phyloP scores from a whole-genome alignment of 2,113 vertebrate species.

The Coptodon rendalli region DNA sequence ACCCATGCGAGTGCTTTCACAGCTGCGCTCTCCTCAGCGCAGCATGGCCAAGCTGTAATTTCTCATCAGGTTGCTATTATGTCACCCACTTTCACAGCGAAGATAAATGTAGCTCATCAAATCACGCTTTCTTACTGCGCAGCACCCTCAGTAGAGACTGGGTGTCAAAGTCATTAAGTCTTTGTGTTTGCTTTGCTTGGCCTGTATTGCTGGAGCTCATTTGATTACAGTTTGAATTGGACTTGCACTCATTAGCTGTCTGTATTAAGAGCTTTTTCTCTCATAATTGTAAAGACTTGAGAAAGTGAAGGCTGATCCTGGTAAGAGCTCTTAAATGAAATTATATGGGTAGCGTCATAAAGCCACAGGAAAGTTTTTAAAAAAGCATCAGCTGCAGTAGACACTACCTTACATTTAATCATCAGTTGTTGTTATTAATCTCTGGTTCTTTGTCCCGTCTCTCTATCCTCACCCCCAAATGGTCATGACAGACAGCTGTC shows the following conservation, averaged over 20 bases:
- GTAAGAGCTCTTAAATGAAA: not conserved
- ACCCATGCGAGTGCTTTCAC: not conserved
- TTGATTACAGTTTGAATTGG: slow-evolving; percentile 2
- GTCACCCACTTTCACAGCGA: slow-evolving; percentile 20
- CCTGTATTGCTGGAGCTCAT: not conserved
- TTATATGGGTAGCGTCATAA: not conserved
- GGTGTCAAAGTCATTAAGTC: slow-evolving; percentile 10
- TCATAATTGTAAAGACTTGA: not conserved
- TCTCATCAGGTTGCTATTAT: slow-evolving; percentile 42
- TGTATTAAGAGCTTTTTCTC: not conserved
- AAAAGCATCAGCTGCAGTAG: not conserved
- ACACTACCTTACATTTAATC: not conserved
- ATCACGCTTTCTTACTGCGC: not conserved
- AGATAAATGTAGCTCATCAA: slow-evolving; percentile 47
- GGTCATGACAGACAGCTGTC: not conserved
- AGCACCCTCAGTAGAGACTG: not conserved
- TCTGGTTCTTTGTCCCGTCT: not conserved
- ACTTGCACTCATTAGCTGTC: not conserved
- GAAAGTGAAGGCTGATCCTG: not conserved
- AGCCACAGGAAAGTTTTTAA: not conserved
- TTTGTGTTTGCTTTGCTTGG: slow-evolving; percentile 9
- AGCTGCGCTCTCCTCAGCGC: slow-evolving; percentile 20
- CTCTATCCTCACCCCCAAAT: not conserved
- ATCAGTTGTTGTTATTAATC: not conserved
- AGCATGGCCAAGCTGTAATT: slow-evolving; percentile 27